These are phyloP conservation scores for Anoplopoma fimbria DNA, from an alignment of 2,113 vertebrate species.

Conservation along the genomic window DNA sequence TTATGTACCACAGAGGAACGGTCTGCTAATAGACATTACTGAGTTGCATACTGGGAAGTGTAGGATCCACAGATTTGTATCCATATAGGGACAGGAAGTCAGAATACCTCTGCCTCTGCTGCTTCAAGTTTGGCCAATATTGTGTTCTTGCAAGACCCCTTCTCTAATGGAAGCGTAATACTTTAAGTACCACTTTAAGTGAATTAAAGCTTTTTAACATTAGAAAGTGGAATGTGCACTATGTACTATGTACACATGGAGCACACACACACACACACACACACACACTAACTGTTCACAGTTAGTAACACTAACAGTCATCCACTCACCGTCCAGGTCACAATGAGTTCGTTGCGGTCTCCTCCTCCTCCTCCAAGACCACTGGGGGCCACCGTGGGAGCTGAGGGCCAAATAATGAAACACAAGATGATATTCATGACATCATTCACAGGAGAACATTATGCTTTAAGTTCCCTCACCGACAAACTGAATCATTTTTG, in stretches of 20 bases:
- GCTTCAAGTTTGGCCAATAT: not conserved
- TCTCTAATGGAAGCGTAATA: not conserved
- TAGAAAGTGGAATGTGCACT: not conserved
- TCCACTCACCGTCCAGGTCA: constrained; percentile 93
- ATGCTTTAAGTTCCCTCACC: not conserved
- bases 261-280: too few species aligned
- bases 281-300: not conserved
- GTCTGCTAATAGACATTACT: too few species aligned
- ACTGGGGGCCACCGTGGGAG: constrained; percentile 94
- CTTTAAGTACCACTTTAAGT: not conserved
- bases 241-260: not conserved
- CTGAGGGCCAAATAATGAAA: constrained; percentile 73
- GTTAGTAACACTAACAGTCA: too few species aligned
- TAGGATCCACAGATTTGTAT: not conserved
- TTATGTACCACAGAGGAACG: too few species aligned
- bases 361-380: constrained; percentile 95
- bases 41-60: not conserved
- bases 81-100: not conserved
- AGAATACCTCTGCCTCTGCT: too few species aligned
- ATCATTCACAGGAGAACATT: not conserved
- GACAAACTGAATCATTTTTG: not conserved
- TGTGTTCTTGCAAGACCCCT: not conserved
- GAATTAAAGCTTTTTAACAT: not conserved
- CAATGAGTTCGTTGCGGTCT: constrained; percentile 91
- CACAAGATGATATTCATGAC: constrained; percentile 1